A percentile compares a stretch with the other conserved stretches of the same genome.
Conservation (phyloP, 2,797 vertebrate species). For the Sorex maritimensis region DNA sequence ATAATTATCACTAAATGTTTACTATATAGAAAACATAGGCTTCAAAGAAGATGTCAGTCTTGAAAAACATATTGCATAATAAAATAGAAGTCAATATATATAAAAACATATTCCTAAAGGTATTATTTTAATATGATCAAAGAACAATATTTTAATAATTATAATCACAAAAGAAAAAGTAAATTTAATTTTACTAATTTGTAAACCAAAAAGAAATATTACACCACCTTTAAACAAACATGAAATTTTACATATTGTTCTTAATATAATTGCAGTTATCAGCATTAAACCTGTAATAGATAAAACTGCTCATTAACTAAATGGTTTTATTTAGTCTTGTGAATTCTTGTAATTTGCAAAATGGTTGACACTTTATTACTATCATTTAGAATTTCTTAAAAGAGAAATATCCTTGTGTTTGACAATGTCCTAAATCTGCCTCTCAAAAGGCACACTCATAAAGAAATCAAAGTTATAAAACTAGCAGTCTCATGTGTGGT, state of each 20-base stretch:
- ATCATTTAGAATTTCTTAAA: background rate
- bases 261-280: background rate
- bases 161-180: background rate
- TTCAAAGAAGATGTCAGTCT: background rate
- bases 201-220: background rate
- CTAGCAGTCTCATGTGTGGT: too few relatives aligned
- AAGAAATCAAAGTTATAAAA: background rate
- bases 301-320: background rate
- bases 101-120: background rate
- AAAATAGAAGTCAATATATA: background rate
- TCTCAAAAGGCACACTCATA: background rate
- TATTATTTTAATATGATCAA: background rate
- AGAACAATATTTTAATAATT: background rate
- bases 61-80: background rate
- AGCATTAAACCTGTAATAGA: background rate
- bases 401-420: background rate
- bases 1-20: background rate
- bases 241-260: background rate
- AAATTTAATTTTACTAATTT: conserved; percentile 24
- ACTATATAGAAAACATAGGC: background rate
- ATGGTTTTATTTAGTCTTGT: background rate
- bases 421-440: background rate
- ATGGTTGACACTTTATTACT: background rate
- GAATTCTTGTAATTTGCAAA: background rate
- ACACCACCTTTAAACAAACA: background rate